Base-by-base conservation (phyloP, 37 sponge, comb jelly and placozoan species). In the Aplysina aerophoba region DNA sequence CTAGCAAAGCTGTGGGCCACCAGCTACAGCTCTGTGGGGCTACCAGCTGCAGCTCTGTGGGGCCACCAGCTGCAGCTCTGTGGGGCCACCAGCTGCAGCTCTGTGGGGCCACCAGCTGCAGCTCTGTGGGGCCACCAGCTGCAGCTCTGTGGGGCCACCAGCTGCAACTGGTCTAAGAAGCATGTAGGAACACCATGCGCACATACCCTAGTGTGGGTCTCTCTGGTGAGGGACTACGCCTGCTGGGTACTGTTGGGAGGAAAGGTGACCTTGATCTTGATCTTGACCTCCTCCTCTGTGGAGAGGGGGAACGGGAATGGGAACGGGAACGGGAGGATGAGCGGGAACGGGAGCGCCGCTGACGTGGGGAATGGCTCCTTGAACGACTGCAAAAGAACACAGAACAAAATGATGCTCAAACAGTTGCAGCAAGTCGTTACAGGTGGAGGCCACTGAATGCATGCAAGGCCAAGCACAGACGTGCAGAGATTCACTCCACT, bases 191-290 rank as follows among this genome's bases (percentile, higher is more conserved):
- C 66, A 64, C 5, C 66, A 64, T 11, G 30, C 5, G 28, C 15
- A 21, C 82, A 2, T 35, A 63, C 63, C 65, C 82, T 35, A 61
- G 82, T 16, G 61, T 33, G n/a, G 82, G 65, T 58, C 62, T 28
- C 28, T 81, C 65, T n/a, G 82, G 82, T 15, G 84, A 59, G 36
- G 75, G 24, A 14, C 83, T 60, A 60, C 27, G 17, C 33, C 84
- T 68, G 15, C 55, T 83, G 19, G 33, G 22, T 50, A 87, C 92
- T 16, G 85, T 88, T 14, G 85, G 89, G 59, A 88, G 73, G 57
- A 92, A 92, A 0, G 92, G 90, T n/a, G 90, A 92, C 19, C 84
- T 66, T 21, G 91, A 87, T 1, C 91, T 60, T 13, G 74, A 82
- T 24, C 77, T 71, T 0, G 58, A 74, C 20, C 81, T 68, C 27